Base-by-base conservation (phyloP, 1,140 invertebrate genomes). In the Patella vulgata region DNA sequence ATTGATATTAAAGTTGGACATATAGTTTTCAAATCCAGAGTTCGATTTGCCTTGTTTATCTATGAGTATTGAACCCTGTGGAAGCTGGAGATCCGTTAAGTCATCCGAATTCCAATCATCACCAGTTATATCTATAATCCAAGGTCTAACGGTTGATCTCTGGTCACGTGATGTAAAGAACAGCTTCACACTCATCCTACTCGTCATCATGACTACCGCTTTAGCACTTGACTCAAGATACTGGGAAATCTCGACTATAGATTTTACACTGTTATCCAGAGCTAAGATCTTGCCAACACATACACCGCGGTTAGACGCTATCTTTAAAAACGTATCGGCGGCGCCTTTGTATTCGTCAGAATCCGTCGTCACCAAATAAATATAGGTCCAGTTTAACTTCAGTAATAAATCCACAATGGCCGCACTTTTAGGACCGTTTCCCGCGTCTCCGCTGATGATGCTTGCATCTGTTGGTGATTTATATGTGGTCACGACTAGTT, bases 11-110 rank as follows among this genome's bases (percentile, higher is more conserved):
- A 25, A 23, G 27, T 12, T 31, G 14, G 33, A 25, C 39, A 39
- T 52, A 40, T 52, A 66, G 11, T 67, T 12, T 50, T 66, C 65
- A 30, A 76, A 74, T 23, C 59, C 61, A 25, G 27, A 30, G 33
- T 75, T 76, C 6, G 68, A 40, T 59, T 74, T 71, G 36, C 60
- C 59, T 17, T 57, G 23, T 6, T 56, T 54, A 21, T 74, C 61
- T 4, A 78, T 44, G 12, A 72, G 39, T 17, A 78, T 43, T n/a
- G 74, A 63, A 2, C 76, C 74, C 25, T 53, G 46, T 3, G 75
- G 75, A 3, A 77, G 43, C 21, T 60, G 56, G 30, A 70, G 47
- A 1, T 58, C 48, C 11, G 36, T 42, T 5, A 57, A 53, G 19
- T 69, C 14, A 5, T 36, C 33, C 33, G 33, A 62, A 3, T 59